Evolutionary conservation across 2,888 invertebrate species (phyloP), one percentile per base, ranked within the genome.

Genomic region (Harpagoxenus sublaevis): DNA sequence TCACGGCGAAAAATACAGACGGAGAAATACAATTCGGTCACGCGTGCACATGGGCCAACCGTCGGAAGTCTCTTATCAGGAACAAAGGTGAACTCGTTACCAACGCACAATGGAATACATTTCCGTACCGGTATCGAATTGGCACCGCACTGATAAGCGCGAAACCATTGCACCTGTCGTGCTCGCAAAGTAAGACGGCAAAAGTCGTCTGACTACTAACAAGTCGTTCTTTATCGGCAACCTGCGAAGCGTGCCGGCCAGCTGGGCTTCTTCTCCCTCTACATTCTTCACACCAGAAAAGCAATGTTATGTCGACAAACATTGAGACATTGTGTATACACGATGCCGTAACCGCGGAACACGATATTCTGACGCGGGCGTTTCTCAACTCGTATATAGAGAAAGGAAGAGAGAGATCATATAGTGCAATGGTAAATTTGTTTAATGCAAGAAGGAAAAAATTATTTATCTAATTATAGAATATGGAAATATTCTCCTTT

Each of bases 191-290:
- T 10, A 15, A 28, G 35, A 35, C 23, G 48, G 12, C 60, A 48
- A 48, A 57, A 55, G 23, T 57, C 9, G 39, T n/a, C 42, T 18
- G 28, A 66, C 68, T 65, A 65, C 23, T 42, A 23, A 39, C 48
- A 15, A 55, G 71, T 57, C 57, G 31, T 5, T 45, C 73, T 51
- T 84, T 42, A 51, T 62, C 73, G 63, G 70, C 66, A 70, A 89
- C 90, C 86, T 87, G 55, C 62, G 51, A 66, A 86, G 74, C 63
- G 82, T 77, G 66, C 55, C 60, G 70, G 62, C 78, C 66, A 63
- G 51, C 55, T 68, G 9, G 39, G 60, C 63, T 71, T 55, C 77
- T 51, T 48, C 75, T 79, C 88, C 90, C 88, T 86, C 90, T 87
- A 87, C 83, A 65, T 60, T 84, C 62, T 60, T 84, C 62, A 12